phyloP scores from a whole-genome alignment of 2,888 invertebrate genomes.

The Himalopsyche kuldschensis region DNA sequence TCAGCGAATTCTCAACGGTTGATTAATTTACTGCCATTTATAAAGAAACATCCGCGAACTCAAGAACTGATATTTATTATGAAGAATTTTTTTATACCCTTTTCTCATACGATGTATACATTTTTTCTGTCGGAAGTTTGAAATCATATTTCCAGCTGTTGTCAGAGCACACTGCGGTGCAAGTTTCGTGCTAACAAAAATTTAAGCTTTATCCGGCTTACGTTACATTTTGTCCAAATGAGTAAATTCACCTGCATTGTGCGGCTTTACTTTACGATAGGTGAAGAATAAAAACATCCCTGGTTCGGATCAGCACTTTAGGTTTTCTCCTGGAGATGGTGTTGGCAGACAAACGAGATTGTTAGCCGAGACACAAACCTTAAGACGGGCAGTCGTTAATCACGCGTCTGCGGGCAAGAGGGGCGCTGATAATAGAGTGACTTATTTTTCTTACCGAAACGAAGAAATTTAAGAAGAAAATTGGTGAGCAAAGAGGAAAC shows the following conservation, averaged over 20 bases:
- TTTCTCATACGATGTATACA: too few relatives aligned
- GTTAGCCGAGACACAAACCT: constrained; percentile 27
- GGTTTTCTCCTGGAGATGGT: constrained; percentile 1
- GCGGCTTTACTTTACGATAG: background rate
- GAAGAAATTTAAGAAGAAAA: constrained; percentile 10
- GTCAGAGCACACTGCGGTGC: too few relatives aligned
- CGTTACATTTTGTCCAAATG: background rate
- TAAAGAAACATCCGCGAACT: too few relatives aligned
- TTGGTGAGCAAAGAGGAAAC: constrained; percentile 2
- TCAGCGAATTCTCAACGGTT: too few relatives aligned
- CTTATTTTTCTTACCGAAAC: constrained; percentile 30
- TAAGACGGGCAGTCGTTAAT: constrained; percentile 24
- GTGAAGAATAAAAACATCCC: background rate
- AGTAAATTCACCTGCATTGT: background rate
- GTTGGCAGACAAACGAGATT: constrained; percentile 10
- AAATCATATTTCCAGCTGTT: too few relatives aligned
- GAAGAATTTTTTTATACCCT: too few relatives aligned
- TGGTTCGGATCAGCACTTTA: constrained; percentile 18
- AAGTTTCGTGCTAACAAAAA: background rate
- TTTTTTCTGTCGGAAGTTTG: too few relatives aligned
- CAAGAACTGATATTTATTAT: too few relatives aligned
- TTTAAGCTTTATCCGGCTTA: background rate
- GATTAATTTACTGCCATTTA: too few relatives aligned
- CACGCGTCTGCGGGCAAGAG: constrained; percentile 14
- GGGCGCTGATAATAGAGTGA: constrained; percentile 31